phyloP scores from a whole-genome alignment of 1,140 invertebrate genomes.

The Atta texana region DNA sequence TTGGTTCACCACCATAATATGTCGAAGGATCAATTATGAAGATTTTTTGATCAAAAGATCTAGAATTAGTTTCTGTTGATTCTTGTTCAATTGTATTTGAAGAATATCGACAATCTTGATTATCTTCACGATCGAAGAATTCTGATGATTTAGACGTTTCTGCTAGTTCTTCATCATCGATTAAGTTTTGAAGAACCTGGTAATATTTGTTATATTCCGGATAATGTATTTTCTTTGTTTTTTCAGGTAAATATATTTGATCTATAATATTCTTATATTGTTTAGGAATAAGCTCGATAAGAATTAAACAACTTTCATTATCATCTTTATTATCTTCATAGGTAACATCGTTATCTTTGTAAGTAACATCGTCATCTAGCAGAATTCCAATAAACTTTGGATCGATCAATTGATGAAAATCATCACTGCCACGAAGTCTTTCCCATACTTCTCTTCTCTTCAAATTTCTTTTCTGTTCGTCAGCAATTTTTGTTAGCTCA shows the following conservation, averaged over 20 bases:
- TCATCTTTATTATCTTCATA: too few relatives aligned
- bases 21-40: conserved; percentile 66
- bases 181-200: background rate
- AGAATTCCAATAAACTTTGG: conserved; percentile 56
- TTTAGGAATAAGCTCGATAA: background rate
- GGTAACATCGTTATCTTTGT: background rate
- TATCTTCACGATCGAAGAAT: background rate
- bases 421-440: conserved; percentile 56
- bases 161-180: background rate
- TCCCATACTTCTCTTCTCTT: conserved; percentile 66
- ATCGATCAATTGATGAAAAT: conserved; percentile 60
- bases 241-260: background rate
- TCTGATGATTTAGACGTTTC: background rate
- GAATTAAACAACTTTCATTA: background rate
- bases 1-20: conserved; percentile 61
- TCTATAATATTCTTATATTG: conserved; percentile 11
- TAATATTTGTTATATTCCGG: background rate
- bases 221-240: background rate
- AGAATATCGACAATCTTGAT: background rate
- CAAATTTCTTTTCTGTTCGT: conserved; percentile 56
- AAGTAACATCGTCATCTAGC: conserved; percentile 38
- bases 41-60: conserved; percentile 8
- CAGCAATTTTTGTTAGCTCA: conserved; percentile 29
- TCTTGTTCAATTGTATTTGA: conserved; percentile 8
- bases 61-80: background rate